A percentile compares a stretch with the other conserved stretches of the same genome.
Conservation (phyloP, 2,113 vertebrate genomes). For the Nothobranchius furzeri region DNA sequence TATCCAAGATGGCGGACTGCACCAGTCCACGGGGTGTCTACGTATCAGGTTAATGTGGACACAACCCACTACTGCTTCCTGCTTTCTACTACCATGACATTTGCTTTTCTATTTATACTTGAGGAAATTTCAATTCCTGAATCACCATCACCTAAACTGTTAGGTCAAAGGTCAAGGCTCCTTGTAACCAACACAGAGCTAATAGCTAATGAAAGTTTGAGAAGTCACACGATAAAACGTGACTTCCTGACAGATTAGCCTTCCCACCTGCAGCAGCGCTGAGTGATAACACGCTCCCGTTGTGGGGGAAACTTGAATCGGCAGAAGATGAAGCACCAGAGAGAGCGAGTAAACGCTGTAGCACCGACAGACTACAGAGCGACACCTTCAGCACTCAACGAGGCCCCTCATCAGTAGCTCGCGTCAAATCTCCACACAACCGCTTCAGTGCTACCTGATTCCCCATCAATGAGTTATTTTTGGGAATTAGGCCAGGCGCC, state of each 20-base stretch:
- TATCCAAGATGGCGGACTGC: too few relatives aligned
- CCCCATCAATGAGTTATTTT: conserved; percentile 59
- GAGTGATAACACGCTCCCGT: background rate
- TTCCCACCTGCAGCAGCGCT: background rate
- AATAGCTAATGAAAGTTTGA: background rate
- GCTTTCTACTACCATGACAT: too few relatives aligned
- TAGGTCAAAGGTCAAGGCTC: conserved; percentile 16
- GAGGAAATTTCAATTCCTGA: background rate
- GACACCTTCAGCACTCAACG: background rate
- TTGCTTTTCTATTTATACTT: too few relatives aligned
- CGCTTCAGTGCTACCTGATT: conserved; percentile 24
- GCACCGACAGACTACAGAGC: conserved; percentile 9
- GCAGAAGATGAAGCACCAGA: conserved; percentile 1
- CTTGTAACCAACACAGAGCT: background rate
- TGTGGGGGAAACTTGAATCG: conserved; percentile 4
- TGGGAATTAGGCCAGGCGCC: conserved; percentile 65
- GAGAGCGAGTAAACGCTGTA: background rate
- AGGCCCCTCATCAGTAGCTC: conserved; percentile 3
- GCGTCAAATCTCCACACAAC: conserved; percentile 8
- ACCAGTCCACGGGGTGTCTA: too few relatives aligned
- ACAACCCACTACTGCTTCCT: too few relatives aligned
- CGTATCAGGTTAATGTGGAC: too few relatives aligned
- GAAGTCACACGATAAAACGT: background rate
- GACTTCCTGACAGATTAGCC: background rate
- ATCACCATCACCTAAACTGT: background rate